A percentile compares a stretch with the other conserved stretches of the same genome.
phyloP scores from a whole-genome alignment of 2,797 vertebrate genomes.

The Myotis daubentonii region DNA sequence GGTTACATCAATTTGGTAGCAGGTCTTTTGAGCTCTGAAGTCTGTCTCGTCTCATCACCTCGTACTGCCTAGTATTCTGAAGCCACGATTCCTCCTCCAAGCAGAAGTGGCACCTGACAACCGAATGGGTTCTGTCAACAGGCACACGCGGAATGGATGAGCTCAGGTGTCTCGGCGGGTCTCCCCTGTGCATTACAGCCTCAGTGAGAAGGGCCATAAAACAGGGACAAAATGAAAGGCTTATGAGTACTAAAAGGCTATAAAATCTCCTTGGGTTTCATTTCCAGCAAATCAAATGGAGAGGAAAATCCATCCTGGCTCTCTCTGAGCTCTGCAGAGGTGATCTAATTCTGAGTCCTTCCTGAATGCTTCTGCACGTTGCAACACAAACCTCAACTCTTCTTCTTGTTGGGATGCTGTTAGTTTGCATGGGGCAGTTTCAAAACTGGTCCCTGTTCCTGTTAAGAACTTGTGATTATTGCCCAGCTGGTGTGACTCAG shows the following conservation, averaged over 20 bases:
- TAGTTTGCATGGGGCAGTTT: not conserved
- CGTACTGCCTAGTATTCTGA: not conserved
- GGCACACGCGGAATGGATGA: not conserved
- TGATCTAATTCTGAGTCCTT: conserved; percentile 24
- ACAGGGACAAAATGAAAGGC: conserved; percentile 62
- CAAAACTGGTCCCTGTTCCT: not conserved
- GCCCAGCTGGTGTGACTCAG: not conserved
- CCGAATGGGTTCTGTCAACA: conserved; percentile 50
- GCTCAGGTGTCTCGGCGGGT: conserved; percentile 34
- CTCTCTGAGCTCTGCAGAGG: conserved; percentile 24
- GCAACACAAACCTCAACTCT: not conserved
- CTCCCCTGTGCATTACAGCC: conserved; percentile 26
- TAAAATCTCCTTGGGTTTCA: conserved; percentile 72
- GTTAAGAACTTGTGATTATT: not conserved
- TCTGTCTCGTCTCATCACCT: not conserved
- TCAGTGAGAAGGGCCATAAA: conserved; percentile 64
- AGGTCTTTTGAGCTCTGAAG: not conserved
- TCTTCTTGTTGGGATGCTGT: not conserved
- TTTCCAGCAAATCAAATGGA: conserved; percentile 69
- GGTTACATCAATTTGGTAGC: not conserved
- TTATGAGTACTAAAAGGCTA: conserved; percentile 69
- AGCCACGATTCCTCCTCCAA: not conserved
- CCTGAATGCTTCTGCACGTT: conserved; percentile 1
- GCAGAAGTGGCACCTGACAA: conserved; percentile 59
- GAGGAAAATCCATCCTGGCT: conserved; percentile 42